Evolutionary conservation across 2,797 vertebrate species (phyloP), one percentile per base, ranked within the genome.

Genomic region (Chrosomus eos): DNA sequence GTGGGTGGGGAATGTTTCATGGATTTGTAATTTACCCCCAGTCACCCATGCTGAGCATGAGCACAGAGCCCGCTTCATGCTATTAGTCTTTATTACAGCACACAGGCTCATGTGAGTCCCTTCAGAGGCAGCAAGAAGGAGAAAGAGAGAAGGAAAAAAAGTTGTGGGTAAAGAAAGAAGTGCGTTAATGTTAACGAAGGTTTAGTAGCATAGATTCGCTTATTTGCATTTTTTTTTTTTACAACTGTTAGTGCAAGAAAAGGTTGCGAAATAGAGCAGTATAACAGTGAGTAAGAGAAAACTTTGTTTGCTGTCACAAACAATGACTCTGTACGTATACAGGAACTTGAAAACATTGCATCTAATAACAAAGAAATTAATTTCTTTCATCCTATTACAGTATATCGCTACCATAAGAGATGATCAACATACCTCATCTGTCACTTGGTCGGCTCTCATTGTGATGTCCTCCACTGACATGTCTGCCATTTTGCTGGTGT

Each of bases 401-500:
- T 64, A n/a, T 18, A 28, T 79, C 36, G 21, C 23, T 18, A 67
- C 26, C 11, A 75, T 26, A 79, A 85, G 6, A 51, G 45, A 58
- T 16, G 48, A 53, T 21, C 79, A 1, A 28, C 53, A 91, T 95
- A 99, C 98, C 96, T 99, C 98, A 92, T 99, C 98, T 1, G 98
- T 99, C 94, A 99, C 93, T 90, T 99, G 96, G 94, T 98, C 95
- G 91, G 97, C 96, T 90, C 90, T 95, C 70, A 93, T 70, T 43
- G 97, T 93, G 73, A 99, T 97, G 88, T 99, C 95, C 87, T 99
- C 98, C 91, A 95, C 89, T 0, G 94, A 93, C 88, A 97, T 95
- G 62, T 99, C 96, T 48, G 95, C 97, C 98, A 99, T 99, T 89
- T 94, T 96, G 92, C 85, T 88, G 89, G 76, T 88, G 87, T 94